Percentiles rank a stretch among this genome's conserved stretches.
These are phyloP conservation scores for Glaucidium brasilianum DNA, from an alignment of 2,113 vertebrate species.

Conservation along the genomic window DNA sequence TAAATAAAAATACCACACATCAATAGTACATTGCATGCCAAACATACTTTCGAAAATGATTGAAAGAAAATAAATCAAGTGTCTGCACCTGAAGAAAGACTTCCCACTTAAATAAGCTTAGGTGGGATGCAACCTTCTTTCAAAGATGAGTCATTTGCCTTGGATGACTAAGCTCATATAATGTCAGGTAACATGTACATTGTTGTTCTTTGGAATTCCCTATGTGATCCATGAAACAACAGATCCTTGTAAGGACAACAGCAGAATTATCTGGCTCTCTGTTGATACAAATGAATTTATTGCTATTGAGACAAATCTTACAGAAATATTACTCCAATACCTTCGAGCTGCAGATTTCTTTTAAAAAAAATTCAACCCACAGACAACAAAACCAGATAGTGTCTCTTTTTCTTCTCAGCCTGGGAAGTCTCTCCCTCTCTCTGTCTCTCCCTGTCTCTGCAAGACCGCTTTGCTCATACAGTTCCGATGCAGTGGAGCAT, in stretches of 20 bases:
- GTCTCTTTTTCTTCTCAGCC: constrained; percentile 31
- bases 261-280: constrained; percentile 1
- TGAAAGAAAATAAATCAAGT: neutral
- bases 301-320: constrained; percentile 22
- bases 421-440: constrained; percentile 8
- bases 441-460: constrained; percentile 14
- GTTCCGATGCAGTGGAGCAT: constrained; percentile 66
- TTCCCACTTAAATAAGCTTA: neutral
- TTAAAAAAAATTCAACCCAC: neutral
- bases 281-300: constrained; percentile 35
- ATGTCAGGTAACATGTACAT: neutral
- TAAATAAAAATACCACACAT: neutral
- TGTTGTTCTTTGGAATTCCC: constrained; percentile 11
- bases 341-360: constrained; percentile 30
- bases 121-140: neutral
- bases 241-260: neutral
- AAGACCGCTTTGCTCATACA: constrained; percentile 45
- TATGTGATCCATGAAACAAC: neutral
- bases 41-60: neutral
- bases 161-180: neutral
- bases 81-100: neutral
- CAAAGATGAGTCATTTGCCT: neutral
- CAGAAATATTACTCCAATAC: constrained; percentile 41
- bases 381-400: neutral
- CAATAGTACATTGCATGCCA: constrained; percentile 11